Evolutionary conservation across 1,140 invertebrate species (phyloP).

Genomic region (Solenopsis fugax): DNA sequence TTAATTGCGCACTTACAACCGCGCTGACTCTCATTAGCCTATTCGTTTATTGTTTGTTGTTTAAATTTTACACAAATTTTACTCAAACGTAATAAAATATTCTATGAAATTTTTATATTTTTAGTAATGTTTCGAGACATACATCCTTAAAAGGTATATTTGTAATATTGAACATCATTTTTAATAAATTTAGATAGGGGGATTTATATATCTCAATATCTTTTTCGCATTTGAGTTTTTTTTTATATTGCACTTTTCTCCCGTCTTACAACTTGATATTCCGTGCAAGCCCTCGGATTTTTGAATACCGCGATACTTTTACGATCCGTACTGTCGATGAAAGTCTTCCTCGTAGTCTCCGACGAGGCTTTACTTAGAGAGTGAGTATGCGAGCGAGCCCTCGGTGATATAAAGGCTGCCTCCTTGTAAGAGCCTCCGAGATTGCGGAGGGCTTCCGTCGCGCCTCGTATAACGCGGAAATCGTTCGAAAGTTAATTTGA

Average conservation of each 20-base stretch:
- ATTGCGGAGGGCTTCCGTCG: constrained; percentile 73
- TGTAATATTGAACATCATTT: neutral
- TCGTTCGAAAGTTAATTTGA: constrained; percentile 81
- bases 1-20: too few species aligned
- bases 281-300: constrained; percentile 4
- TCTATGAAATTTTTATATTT: too few species aligned
- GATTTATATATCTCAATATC: neutral
- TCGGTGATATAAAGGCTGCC: constrained; percentile 68
- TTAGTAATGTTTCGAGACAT: too few species aligned
- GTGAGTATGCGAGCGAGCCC: constrained; percentile 43
- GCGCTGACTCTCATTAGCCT: too few species aligned
- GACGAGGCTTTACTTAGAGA: constrained; percentile 55
- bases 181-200: neutral
- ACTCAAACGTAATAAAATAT: too few species aligned
- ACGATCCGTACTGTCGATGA: constrained; percentile 60
- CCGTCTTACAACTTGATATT: constrained; percentile 24
- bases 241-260: constrained; percentile 2
- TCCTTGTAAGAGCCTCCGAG: constrained; percentile 62
- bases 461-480: constrained; percentile 76
- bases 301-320: constrained; percentile 45
- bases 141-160: neutral
- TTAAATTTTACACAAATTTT: too few species aligned
- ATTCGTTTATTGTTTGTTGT: too few species aligned
- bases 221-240: neutral
- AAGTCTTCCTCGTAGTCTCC: constrained; percentile 49